Percentiles rank a stretch among this genome's conserved stretches.
Evolutionary conservation across 2,113 vertebrate genomes (phyloP).

Genomic region (Saimiri boliviensis): DNA sequence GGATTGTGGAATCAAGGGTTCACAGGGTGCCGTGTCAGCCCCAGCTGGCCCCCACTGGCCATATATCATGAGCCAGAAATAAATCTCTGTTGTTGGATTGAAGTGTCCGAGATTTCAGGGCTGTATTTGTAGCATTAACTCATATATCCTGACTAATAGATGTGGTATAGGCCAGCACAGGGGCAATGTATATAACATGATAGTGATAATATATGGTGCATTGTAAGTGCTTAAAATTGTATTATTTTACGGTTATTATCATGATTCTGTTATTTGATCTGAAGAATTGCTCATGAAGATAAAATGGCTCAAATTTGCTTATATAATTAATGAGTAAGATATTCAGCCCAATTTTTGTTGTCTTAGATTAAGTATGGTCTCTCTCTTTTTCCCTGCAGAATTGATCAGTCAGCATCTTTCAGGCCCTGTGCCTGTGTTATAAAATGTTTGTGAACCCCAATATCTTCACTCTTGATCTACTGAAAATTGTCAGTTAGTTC

Average conservation of each 20-base stretch:
- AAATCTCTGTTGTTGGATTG: neutral
- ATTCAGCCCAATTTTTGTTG: neutral
- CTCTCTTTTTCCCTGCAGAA: neutral
- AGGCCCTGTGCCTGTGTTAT: neutral
- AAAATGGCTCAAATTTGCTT: neutral
- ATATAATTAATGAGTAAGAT: neutral
- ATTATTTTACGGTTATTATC: neutral
- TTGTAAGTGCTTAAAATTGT: neutral
- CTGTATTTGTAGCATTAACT: neutral
- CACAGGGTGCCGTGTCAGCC: neutral
- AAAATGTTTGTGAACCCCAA: neutral
- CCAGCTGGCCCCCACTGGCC: neutral
- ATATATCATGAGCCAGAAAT: neutral
- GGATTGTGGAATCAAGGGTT: neutral
- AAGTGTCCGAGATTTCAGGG: neutral
- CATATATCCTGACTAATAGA: neutral
- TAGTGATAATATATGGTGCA: neutral
- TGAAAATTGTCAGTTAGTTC: neutral
- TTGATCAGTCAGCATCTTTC: neutral
- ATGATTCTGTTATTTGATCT: neutral
- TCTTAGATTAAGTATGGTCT: neutral
- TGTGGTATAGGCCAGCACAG: neutral
- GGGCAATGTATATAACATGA: neutral
- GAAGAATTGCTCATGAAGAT: neutral
- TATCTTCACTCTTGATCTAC: neutral